Evolutionary conservation across 1,140 invertebrate species (phyloP), one percentile per base, ranked within the genome.

Genomic region (Conus betulinus): DNA sequence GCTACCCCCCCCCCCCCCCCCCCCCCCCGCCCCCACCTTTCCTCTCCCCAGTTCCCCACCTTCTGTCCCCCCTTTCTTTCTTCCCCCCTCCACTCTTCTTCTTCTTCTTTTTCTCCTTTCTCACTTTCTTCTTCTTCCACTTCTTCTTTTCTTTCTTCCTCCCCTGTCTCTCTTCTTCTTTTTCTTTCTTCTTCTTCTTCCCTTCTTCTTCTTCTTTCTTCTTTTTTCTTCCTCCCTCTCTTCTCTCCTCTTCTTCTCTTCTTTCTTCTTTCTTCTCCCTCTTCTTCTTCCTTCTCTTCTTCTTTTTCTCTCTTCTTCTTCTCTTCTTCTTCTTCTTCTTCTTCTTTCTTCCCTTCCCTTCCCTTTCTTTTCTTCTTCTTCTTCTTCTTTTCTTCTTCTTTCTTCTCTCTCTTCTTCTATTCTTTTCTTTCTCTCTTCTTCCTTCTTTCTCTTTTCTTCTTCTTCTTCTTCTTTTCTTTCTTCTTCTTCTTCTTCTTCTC

Each of bases 211-310:
- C 67, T 71, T 20, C 67, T 82, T 82, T 5, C n/a, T 15, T 39
- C n/a, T 82, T 13, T 82, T 27, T 17, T 27, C 15, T 20, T 82
- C 15, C 20, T 82, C 15, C 20, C n/a, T 52, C 53, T 82, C 15
- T 39, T 27, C 15, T 20, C 15, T 27, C 13, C n/a, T 27, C 13
- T 15, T 27, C 39, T 27, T 82, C 39, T 82, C 27, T 17, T 27
- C 27, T 17, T 82, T 39, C 13, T 39, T 82, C 15, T 13, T 82
- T 27, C 6, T 27, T 82, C 39, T 82, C 5, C 15, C 27, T 82
- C 13, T 27, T 82, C 39, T 82, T 79, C n/a, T 79, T 79, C n/a
- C 23, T 79, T 11, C 23, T 79, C n/a, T 79, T 79, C n/a, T 79
- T 79, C n/a, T 79, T 79, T 11, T 79, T 79, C n/a, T 79, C 23